Conservation (phyloP, 2,888 invertebrate genomes). For the Scaptomyza cyrtandrae region DNA sequence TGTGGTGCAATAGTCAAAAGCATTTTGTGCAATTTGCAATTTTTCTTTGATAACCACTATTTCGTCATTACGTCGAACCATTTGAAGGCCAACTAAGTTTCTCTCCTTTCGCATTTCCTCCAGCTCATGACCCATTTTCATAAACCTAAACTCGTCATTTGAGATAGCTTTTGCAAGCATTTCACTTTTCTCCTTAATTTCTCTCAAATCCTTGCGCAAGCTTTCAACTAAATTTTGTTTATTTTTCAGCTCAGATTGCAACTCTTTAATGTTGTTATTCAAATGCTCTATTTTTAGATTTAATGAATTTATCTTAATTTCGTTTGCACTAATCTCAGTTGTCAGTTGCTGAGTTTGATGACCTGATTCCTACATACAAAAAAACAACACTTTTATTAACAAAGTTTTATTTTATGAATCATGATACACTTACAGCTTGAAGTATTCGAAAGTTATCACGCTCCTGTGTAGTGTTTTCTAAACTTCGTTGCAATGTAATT, state of each 20-base stretch:
- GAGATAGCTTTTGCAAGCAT: constrained; percentile 89
- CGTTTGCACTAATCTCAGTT: constrained; percentile 92
- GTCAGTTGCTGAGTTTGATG: constrained; percentile 93
- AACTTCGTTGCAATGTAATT: constrained; percentile 90
- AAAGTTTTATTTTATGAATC: no score
- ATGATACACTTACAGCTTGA: constrained; percentile 87
- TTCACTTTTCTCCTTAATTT: constrained; percentile 79
- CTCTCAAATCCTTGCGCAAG: constrained; percentile 78
- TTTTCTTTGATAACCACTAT: constrained; percentile 92
- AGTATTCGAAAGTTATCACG: constrained; percentile 89
- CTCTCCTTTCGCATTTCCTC: constrained; percentile 90
- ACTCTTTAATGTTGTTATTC: constrained; percentile 89
- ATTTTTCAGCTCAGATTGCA: constrained; percentile 85
- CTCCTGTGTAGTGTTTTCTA: constrained; percentile 89
- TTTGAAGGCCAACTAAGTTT: constrained; percentile 93
- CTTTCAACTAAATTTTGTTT: constrained; percentile 69
- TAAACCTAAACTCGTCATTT: constrained; percentile 89
- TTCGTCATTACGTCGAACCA: constrained; percentile 93
- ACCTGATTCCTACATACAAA: constrained; percentile 85
- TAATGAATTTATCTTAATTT: constrained; percentile 89
- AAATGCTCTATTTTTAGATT: constrained; percentile 88
- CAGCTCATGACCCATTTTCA: constrained; percentile 89
- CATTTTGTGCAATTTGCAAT: constrained; percentile 91
- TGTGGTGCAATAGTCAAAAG: constrained; percentile 89
- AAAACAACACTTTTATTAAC: no score